Evolutionary conservation across 2,797 vertebrate species (phyloP).

Genomic region (Sebastes goodei): DNA sequence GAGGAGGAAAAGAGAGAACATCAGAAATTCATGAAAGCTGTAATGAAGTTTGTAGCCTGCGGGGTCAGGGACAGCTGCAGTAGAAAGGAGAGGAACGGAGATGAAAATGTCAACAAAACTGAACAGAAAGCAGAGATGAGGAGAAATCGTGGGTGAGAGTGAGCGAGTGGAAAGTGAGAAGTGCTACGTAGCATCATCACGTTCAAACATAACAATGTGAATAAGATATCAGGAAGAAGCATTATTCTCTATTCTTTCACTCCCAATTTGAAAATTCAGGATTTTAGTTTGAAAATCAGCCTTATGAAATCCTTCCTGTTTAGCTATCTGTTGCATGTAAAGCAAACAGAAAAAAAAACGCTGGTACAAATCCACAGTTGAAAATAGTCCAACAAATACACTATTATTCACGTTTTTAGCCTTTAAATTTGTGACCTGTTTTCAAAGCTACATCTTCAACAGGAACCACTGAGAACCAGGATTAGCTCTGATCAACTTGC

Average conservation of each 20-base stretch:
- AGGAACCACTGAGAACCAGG: background rate
- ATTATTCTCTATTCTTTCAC: background rate
- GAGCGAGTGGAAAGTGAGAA: background rate
- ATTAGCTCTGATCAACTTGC: slow-evolving; percentile 12
- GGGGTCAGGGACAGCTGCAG: background rate
- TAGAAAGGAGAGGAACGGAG: background rate
- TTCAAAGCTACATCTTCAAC: background rate
- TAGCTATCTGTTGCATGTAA: background rate
- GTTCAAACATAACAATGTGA: background rate
- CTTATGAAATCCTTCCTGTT: background rate
- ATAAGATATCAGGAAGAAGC: background rate
- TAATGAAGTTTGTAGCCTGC: background rate
- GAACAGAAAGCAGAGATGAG: background rate
- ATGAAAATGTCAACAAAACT: background rate
- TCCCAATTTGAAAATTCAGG: background rate
- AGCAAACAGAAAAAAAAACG: background rate
- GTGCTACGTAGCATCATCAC: background rate
- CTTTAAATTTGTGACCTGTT: background rate
- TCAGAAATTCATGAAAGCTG: background rate
- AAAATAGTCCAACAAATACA: background rate
- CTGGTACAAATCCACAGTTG: background rate
- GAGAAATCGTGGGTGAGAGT: background rate
- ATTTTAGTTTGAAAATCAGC: background rate
- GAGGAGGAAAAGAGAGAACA: background rate
- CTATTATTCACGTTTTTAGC: background rate